Evolutionary conservation across 64 coral and sea anemone species (phyloP).

Genomic region (Pachyseris speciosa): DNA sequence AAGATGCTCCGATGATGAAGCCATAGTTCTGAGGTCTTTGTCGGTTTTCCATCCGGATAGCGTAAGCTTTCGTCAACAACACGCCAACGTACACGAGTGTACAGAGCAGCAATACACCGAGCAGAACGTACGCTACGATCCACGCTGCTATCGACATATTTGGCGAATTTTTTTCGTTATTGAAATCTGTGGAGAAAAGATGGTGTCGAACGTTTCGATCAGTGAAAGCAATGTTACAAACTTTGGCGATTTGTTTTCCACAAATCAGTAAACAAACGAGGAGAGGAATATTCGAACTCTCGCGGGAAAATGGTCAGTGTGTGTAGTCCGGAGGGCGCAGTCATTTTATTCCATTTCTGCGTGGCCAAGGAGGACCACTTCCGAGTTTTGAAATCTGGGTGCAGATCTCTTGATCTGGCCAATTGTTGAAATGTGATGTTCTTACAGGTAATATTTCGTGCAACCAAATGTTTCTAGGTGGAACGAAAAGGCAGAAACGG

Average conservation of each 20-base stretch:
- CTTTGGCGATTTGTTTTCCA: not conserved
- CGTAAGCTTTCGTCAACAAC: slow-evolving; percentile 23
- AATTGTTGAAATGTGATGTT: too few relatives aligned
- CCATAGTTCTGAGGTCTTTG: slow-evolving; percentile 23
- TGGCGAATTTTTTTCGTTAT: not conserved
- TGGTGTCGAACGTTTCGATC: not conserved
- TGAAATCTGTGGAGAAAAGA: not conserved
- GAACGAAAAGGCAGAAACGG: too few relatives aligned
- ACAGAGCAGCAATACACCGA: slow-evolving; percentile 30
- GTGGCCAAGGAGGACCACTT: too few relatives aligned
- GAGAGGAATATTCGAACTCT: too few relatives aligned
- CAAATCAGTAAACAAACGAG: not conserved
- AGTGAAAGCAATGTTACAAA: not conserved
- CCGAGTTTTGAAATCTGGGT: too few relatives aligned
- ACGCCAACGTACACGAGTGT: slow-evolving; percentile 55
- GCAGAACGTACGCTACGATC: slow-evolving; percentile 51
- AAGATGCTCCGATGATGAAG: slow-evolving; percentile 9
- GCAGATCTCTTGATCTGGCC: too few relatives aligned
- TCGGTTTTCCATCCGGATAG: slow-evolving; percentile 58
- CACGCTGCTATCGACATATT: slow-evolving; percentile 37
- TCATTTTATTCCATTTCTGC: too few relatives aligned
- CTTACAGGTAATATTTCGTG: too few relatives aligned
- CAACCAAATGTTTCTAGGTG: too few relatives aligned
- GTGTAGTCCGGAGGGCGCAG: too few relatives aligned
- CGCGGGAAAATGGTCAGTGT: too few relatives aligned